Percentiles rank a stretch among this genome's conserved stretches.
Evolutionary conservation across 2,888 invertebrate genomes (phyloP).

Genomic region (Tillus elongatus): DNA sequence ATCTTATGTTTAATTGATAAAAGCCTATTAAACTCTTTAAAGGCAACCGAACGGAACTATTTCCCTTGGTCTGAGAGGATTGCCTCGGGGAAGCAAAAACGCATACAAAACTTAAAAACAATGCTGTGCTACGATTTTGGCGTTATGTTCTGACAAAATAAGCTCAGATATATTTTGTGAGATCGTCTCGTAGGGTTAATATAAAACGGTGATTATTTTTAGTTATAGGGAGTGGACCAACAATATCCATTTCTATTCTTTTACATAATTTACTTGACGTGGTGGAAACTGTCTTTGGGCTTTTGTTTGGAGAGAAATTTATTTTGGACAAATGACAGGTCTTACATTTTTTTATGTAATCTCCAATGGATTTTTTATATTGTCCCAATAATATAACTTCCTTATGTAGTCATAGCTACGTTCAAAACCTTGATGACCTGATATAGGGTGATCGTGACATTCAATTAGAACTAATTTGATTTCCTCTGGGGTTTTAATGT

Average conservation of each 20-base stretch:
- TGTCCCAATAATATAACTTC: neutral
- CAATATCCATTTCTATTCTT: conserved; percentile 24
- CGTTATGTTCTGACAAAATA: conserved; percentile 27
- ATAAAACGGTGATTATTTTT: conserved; percentile 21
- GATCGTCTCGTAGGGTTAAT: conserved; percentile 26
- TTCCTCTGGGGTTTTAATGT: no score
- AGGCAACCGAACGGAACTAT: conserved; percentile 24
- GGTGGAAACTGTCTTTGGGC: conserved; percentile 28
- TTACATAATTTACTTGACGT: conserved; percentile 24
- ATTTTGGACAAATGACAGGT: neutral
- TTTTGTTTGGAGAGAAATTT: conserved; percentile 10
- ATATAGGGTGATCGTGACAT: neutral
- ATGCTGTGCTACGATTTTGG: conserved; percentile 25
- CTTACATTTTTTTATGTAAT: neutral
- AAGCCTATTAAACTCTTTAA: conserved; percentile 23
- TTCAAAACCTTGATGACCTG: neutral
- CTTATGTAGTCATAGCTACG: neutral
- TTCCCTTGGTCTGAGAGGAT: conserved; percentile 27
- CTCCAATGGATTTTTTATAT: neutral
- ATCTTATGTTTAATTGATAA: neutral
- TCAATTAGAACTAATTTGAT: neutral
- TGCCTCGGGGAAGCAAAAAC: conserved; percentile 25
- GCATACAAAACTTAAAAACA: conserved; percentile 23
- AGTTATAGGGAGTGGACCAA: conserved; percentile 25
- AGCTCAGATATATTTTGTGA: conserved; percentile 30